Base-by-base conservation (phyloP, 2,113 vertebrate genomes). In the Thunnus maccoyii region DNA sequence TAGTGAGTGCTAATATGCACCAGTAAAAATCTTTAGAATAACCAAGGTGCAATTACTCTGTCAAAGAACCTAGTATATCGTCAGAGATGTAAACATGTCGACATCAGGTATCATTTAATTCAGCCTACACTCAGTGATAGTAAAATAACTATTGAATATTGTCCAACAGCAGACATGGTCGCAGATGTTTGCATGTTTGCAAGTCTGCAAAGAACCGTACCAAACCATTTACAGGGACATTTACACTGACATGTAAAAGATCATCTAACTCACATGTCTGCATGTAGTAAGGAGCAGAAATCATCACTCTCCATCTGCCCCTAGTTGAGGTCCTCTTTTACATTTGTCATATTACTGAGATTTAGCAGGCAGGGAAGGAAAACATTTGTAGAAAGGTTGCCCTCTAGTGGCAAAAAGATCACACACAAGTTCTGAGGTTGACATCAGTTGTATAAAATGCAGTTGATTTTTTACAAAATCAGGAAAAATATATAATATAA, bases 321-420 rank as follows among this genome's bases (percentile, higher is more conserved):
- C 27, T 30, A 30, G 27, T 4, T 30, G 27, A 30, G 27, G 4
- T 30, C 27, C 10, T 62, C n/a, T 56, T 18, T 41, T n/a, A 20
- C 17, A 32, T 47, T 11, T 56, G 20, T 48, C 18, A 13, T 32
- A 7, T 22, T 16, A 41, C 16, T 64, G 27, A 61, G n/a, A 50
- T 9, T 41, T 8, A 41, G 36, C 36, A 41, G n/a, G 18, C 63
- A 54, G 25, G 14, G 30, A 47, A 47, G 36, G 52, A 50, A 17
- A 27, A 69, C 25, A 4, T 22, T 36, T 74, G 41, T 50, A 20
- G 54, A 87, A 83, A 81, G 25, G 25, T 2, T 80, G 79, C 84
- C 86, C 73, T 87, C 90, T 83, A 84, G 82, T 88, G 84, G 74
- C 47, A 71, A 32, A 50, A 52, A 36, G 0, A 22, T 47, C 4